phyloP scores from a whole-genome alignment of 2,888 invertebrate genomes.

The Gonocerus acuteangulatus region DNA sequence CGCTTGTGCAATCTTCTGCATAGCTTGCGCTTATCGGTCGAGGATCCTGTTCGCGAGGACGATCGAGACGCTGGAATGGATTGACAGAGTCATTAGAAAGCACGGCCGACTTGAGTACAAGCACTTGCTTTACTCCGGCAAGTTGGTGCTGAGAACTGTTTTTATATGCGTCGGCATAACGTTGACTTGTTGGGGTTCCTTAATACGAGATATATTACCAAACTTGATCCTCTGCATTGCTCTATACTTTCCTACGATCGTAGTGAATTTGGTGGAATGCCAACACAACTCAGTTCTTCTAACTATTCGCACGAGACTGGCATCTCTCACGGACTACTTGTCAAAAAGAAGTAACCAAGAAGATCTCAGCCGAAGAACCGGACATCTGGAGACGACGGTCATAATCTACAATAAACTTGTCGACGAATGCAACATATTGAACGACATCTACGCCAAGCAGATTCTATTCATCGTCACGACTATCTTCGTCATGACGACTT shows the following conservation, averaged over 20 bases:
- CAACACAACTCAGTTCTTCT: not conserved
- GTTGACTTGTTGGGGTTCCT: no score
- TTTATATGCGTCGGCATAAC: no score
- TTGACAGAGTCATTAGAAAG: no score
- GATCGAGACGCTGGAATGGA: no score
- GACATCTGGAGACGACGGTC: conserved; percentile 18
- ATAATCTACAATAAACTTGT: conserved; percentile 25
- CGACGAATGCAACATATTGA: conserved; percentile 8
- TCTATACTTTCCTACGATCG: not conserved
- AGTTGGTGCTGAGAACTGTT: no score
- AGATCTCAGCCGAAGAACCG: not conserved
- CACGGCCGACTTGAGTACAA: no score
- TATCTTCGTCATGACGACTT: conserved; percentile 26
- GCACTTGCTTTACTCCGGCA: no score
- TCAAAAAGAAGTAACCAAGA: not conserved
- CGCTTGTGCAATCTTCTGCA: no score
- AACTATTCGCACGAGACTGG: not conserved
- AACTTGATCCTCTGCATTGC: no score
- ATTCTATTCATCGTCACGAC: conserved; percentile 21
- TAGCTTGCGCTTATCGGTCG: no score
- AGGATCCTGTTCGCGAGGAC: no score
- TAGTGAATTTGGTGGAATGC: not conserved
- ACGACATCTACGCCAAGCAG: conserved; percentile 27
- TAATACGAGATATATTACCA: no score
- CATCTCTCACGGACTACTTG: not conserved